These are phyloP conservation scores for Netelia melanura DNA, from an alignment of 2,888 invertebrate species.

Conservation along the genomic window DNA sequence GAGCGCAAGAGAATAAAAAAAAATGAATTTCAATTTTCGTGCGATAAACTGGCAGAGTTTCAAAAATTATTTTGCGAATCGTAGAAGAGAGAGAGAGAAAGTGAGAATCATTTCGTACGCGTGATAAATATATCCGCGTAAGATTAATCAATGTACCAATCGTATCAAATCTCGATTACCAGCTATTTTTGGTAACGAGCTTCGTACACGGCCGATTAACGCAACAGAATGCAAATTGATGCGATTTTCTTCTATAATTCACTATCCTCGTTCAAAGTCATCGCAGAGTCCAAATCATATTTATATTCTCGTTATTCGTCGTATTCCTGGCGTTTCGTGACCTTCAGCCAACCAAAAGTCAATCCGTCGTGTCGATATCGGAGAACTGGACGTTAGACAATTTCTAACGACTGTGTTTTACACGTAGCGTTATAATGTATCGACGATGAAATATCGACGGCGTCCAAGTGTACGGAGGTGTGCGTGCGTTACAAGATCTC, in stretches of 20 bases:
- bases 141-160: no score
- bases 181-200: no score
- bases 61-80: no score
- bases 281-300: constrained; percentile 17
- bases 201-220: no score
- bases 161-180: no score
- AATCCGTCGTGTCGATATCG: constrained; percentile 11
- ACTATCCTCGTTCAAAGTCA: constrained; percentile 15
- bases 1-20: no score
- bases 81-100: no score
- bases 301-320: constrained; percentile 22
- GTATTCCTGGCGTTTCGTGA: constrained; percentile 7
- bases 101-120: no score
- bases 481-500: background rate
- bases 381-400: background rate
- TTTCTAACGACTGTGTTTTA: constrained; percentile 3
- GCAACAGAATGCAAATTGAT: no score
- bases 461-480: background rate
- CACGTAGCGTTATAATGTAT: background rate
- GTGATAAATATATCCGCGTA: no score
- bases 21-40: no score
- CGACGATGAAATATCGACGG: constrained; percentile 29
- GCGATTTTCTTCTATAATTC: background rate
- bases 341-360: constrained; percentile 41
- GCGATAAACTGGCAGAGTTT: no score